Percentiles rank a stretch among this genome's conserved stretches.
Conservation (phyloP, 2,797 vertebrate species). For the Eulemur rubriventer region DNA sequence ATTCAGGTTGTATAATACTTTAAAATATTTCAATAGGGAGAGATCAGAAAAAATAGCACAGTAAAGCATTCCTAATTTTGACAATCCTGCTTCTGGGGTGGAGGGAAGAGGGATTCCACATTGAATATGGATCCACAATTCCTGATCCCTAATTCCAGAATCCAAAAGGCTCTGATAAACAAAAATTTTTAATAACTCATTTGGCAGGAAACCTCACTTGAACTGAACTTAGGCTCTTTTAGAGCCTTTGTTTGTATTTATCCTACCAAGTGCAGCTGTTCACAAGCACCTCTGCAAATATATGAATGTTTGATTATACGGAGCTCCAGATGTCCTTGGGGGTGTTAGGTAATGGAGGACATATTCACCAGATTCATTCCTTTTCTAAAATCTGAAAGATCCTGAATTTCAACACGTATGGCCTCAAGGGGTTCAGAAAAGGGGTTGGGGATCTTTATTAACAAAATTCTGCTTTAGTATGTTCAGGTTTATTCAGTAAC, state of each 20-base stretch:
- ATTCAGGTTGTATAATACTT: conserved; percentile 21
- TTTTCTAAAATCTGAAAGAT: conserved; percentile 31
- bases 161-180: neutral
- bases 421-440: neutral
- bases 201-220: neutral
- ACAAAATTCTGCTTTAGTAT: neutral
- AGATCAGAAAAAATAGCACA: conserved; percentile 1
- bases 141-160: neutral
- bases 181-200: neutral
- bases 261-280: neutral
- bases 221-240: neutral
- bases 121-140: neutral
- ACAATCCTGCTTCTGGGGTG: neutral
- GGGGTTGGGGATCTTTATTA: neutral
- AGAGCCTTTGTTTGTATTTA: neutral
- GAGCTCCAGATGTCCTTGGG: neutral
- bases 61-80: neutral
- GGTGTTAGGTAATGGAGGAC: neutral
- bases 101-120: neutral
- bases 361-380: neutral
- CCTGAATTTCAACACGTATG: neutral
- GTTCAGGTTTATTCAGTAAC: neutral
- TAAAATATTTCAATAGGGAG: conserved; percentile 4
- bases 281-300: neutral
- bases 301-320: neutral